Conservation (phyloP, 2,888 invertebrate species). For the Drosophila heteroneura region DNA sequence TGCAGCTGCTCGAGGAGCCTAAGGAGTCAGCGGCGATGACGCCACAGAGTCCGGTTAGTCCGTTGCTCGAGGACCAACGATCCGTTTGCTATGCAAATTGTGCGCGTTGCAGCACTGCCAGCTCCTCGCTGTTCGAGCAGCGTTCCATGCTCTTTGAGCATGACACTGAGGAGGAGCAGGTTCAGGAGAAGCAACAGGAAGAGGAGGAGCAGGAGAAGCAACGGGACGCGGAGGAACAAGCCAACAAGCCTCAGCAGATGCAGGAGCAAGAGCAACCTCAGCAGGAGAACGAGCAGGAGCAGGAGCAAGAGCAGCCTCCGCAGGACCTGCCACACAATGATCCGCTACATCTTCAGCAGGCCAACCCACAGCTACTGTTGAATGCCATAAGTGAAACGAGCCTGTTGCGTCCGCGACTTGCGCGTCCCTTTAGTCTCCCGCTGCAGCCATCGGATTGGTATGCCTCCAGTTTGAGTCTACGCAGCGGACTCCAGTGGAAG, state of each 20-base stretch:
- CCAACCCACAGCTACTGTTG: conserved; percentile 22
- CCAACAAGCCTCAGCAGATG: background rate
- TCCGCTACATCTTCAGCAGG: background rate
- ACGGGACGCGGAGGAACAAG: background rate
- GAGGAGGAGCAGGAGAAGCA: conserved; percentile 4
- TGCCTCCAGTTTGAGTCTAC: conserved; percentile 41
- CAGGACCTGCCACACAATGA: background rate
- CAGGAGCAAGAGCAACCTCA: conserved; percentile 1
- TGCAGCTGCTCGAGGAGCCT: conserved; percentile 85
- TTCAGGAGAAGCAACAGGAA: background rate
- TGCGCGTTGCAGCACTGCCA: conserved; percentile 70
- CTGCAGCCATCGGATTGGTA: conserved; percentile 34
- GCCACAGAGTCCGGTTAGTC: conserved; percentile 68
- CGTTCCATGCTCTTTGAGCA: conserved; percentile 36
- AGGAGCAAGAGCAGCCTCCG: background rate
- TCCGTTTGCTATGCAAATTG: conserved; percentile 78
- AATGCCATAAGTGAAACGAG: conserved; percentile 45
- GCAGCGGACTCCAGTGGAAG: conserved; percentile 85
- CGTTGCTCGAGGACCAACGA: conserved; percentile 34
- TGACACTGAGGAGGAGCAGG: background rate
- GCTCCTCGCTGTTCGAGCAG: conserved; percentile 66
- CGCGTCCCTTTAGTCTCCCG: conserved; percentile 43
- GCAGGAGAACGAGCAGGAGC: conserved; percentile 1
- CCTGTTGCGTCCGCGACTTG: conserved; percentile 47
- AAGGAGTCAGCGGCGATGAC: conserved; percentile 54